Conservation (phyloP, 2,888 invertebrate genomes). For the Sesamia inferens region DNA sequence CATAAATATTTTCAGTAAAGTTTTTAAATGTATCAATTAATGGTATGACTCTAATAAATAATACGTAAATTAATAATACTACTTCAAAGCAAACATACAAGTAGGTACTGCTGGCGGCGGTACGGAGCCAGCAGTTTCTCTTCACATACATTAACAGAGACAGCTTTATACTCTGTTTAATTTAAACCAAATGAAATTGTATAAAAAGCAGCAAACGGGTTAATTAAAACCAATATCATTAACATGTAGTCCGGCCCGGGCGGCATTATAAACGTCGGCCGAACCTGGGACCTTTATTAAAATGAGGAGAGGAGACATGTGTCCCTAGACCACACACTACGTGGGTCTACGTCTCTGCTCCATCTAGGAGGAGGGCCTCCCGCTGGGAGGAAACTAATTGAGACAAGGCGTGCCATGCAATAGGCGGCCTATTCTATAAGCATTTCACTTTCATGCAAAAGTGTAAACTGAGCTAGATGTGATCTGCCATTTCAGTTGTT, state of each 20-base stretch:
- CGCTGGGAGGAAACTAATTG: constrained; percentile 23
- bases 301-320: constrained; percentile 53
- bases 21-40: neutral
- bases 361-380: constrained; percentile 17
- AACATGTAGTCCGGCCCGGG: constrained; percentile 53
- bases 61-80: neutral
- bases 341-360: constrained; percentile 8
- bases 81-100: neutral
- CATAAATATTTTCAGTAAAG: neutral
- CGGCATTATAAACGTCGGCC: constrained; percentile 49
- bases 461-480: too few relatives aligned
- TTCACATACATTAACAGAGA: constrained; percentile 40
- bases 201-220: constrained; percentile 60
- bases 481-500: too few relatives aligned
- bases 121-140: constrained; percentile 16
- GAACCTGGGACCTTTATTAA: constrained; percentile 52
- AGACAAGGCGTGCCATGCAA: constrained; percentile 11
- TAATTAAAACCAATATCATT: constrained; percentile 67
- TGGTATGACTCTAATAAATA: neutral
- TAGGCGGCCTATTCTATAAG: neutral
- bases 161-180: constrained; percentile 59
- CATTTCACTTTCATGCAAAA: neutral
- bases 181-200: constrained; percentile 61
- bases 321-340: constrained; percentile 57
- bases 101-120: neutral